phyloP scores from a whole-genome alignment of 2,888 invertebrate genomes.

The Protonemura montana region DNA sequence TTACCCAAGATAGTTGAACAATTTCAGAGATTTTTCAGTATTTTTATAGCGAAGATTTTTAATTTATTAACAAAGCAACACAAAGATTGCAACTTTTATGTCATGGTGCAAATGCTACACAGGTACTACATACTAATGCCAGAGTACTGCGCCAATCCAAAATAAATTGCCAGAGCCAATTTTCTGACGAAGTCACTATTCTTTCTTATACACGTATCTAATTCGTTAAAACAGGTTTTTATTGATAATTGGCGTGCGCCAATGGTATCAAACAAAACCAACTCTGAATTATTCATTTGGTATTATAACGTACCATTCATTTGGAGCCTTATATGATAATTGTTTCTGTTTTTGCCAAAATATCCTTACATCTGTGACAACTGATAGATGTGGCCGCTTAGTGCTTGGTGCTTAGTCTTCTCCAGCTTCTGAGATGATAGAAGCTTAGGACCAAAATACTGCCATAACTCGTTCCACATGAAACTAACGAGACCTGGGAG shows the following conservation, averaged over 20 bases:
- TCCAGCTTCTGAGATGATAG: neutral
- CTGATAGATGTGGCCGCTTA: neutral
- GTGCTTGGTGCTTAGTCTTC: neutral
- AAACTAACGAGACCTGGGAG: neutral
- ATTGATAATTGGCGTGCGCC: neutral
- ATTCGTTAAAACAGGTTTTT: neutral
- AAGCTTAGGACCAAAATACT: neutral
- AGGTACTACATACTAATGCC: neutral
- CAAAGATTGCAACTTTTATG: neutral
- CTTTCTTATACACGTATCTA: too few relatives aligned
- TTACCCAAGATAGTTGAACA: slow-evolving; percentile 7
- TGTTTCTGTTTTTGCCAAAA: neutral
- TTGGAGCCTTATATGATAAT: neutral
- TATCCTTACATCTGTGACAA: neutral
- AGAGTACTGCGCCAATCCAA: neutral
- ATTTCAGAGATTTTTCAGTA: neutral
- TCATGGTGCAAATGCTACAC: neutral
- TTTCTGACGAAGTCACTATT: neutral
- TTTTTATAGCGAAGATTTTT: neutral
- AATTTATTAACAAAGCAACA: neutral
- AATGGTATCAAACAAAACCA: neutral
- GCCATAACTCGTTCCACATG: neutral
- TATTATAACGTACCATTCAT: neutral
- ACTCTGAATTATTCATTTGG: neutral
- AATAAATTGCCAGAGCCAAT: neutral